Conservation (phyloP, 2,888 invertebrate species). For the Luperina testacea region DNA sequence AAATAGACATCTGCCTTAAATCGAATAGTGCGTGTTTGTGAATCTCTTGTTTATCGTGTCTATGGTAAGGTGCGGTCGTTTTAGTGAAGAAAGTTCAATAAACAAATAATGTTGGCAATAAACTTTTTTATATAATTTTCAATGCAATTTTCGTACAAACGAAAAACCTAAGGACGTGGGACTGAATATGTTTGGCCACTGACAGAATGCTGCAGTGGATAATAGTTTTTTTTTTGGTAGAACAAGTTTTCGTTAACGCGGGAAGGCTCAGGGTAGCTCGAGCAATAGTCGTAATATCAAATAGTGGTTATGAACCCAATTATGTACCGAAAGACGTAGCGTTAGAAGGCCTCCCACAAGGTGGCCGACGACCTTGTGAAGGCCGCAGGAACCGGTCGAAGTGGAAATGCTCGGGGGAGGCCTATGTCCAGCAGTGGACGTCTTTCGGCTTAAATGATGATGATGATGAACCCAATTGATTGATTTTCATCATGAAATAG, state of each 20-base stretch:
- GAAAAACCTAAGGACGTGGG: background rate
- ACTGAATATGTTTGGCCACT: background rate
- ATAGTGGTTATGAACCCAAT: no score
- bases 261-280: background rate
- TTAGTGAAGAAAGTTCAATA: background rate
- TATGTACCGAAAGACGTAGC: no score
- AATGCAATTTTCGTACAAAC: background rate
- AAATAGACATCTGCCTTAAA: slow-evolving; percentile 63
- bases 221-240: background rate
- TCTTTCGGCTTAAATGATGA: no score
- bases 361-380: no score
- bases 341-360: no score
- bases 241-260: background rate
- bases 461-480: no score
- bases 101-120: background rate
- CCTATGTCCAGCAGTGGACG: no score
- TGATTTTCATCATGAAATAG: background rate
- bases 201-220: background rate
- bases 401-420: no score
- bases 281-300: background rate
- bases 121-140: background rate
- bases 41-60: slow-evolving; percentile 65
- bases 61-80: slow-evolving; percentile 44
- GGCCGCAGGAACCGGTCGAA: no score
- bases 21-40: slow-evolving; percentile 59